Conservation (phyloP, 2,113 vertebrate genomes). For the Cavia aperea region DNA sequence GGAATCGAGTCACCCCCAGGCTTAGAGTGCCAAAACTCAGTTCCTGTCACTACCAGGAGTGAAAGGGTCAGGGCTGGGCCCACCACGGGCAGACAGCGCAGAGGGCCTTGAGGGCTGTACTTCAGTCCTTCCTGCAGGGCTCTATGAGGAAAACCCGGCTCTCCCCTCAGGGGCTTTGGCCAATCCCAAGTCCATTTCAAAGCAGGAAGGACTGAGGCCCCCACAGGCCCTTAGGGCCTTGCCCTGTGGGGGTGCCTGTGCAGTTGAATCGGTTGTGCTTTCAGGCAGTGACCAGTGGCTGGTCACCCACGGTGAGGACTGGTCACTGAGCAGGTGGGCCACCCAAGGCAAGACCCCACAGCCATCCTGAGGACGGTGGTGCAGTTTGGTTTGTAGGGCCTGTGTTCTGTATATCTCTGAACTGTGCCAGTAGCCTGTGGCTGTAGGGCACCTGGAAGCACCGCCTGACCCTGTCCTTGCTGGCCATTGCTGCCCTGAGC, state of each 20-base stretch:
- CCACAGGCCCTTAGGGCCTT: background rate
- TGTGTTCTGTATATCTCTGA: background rate
- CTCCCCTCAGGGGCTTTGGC: background rate
- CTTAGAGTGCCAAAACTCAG: too few relatives aligned
- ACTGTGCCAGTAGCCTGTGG: too few relatives aligned
- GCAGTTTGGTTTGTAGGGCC: background rate
- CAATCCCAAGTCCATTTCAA: background rate
- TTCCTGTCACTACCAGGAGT: background rate
- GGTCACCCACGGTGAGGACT: background rate
- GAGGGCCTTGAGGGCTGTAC: too few relatives aligned
- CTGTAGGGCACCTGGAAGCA: too few relatives aligned
- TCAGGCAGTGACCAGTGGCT: background rate
- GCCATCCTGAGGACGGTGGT: background rate
- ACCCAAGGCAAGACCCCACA: background rate
- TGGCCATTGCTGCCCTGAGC: background rate
- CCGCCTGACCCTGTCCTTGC: background rate
- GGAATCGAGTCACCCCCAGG: background rate
- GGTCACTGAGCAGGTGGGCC: background rate
- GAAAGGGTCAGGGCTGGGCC: too few relatives aligned
- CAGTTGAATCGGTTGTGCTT: background rate
- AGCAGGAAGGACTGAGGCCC: background rate
- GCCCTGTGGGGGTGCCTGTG: background rate
- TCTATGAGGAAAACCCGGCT: background rate
- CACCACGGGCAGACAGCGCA: background rate
- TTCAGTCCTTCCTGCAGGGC: too few relatives aligned